phyloP scores from a whole-genome alignment of 2,113 vertebrate species.

The Ibidorhyncha struthersii region DNA sequence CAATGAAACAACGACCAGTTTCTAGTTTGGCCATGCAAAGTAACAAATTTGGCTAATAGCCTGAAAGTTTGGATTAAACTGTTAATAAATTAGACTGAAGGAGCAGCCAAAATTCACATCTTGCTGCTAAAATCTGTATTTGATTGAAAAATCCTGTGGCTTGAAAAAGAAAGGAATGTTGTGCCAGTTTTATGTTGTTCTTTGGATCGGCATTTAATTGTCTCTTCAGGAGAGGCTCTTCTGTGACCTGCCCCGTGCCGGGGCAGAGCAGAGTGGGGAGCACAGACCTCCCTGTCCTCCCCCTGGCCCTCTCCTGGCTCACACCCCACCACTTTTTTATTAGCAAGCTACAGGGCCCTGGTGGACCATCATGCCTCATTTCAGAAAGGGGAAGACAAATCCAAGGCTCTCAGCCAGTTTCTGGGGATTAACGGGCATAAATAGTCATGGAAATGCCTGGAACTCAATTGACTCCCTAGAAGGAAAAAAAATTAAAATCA shows the following conservation, averaged over 20 bases:
- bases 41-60: background rate
- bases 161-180: background rate
- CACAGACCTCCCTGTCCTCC: background rate
- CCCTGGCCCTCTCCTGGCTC: background rate
- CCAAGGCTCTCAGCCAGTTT: constrained; percentile 10
- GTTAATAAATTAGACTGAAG: constrained; percentile 30
- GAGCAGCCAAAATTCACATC: constrained; percentile 32
- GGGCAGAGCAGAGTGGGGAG: background rate
- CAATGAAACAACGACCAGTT: background rate
- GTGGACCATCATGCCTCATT: background rate
- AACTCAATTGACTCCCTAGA: background rate
- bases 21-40: background rate
- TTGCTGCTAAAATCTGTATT: background rate
- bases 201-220: background rate
- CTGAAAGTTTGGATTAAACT: constrained; percentile 10
- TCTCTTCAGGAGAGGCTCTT: background rate
- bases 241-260: background rate
- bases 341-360: background rate
- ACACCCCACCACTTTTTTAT: background rate
- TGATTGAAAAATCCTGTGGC: constrained; percentile 27
- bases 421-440: constrained; percentile 21
- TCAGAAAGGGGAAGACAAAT: constrained; percentile 13
- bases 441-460: constrained; percentile 12
- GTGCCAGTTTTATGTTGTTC: background rate
- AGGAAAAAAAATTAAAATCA: background rate